These are phyloP conservation scores for Melinopterus prodromus DNA, from an alignment of 2,888 invertebrate species.

Conservation along the genomic window DNA sequence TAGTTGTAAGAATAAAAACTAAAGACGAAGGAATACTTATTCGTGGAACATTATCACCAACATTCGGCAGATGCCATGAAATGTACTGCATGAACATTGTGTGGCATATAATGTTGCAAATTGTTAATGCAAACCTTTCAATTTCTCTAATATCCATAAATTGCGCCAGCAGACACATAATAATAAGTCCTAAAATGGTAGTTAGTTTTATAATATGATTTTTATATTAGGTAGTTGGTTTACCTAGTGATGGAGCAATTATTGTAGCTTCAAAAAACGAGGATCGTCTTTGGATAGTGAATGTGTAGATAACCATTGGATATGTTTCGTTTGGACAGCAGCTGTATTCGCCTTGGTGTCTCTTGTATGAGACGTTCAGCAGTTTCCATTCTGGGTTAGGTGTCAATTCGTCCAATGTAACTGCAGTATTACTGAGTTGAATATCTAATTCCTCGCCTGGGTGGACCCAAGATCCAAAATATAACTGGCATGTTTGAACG, in stretches of 20 bases:
- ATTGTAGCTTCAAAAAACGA: constrained; percentile 66
- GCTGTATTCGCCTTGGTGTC: constrained; percentile 62
- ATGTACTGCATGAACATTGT: constrained; percentile 68
- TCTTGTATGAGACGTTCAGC: constrained; percentile 58
- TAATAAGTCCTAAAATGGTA: constrained; percentile 61
- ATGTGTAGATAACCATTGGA: constrained; percentile 67
- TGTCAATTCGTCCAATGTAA: constrained; percentile 57
- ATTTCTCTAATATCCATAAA: constrained; percentile 66
- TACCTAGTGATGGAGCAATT: constrained; percentile 65
- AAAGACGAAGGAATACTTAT: constrained; percentile 58
- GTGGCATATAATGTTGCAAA: constrained; percentile 70
- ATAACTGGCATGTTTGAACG: constrained; percentile 69
- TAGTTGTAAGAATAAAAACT: background rate
- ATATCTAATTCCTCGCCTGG: constrained; percentile 70
- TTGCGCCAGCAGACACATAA: constrained; percentile 67
- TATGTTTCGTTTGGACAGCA: constrained; percentile 69
- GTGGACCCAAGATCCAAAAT: constrained; percentile 74
- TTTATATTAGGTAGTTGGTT: background rate
- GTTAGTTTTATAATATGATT: no score
- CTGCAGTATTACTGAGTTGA: constrained; percentile 47
- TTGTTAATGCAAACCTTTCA: constrained; percentile 65
- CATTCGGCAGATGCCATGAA: constrained; percentile 68
- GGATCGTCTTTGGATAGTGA: constrained; percentile 67
- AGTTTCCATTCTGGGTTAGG: constrained; percentile 69
- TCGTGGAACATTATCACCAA: constrained; percentile 67